Evolutionary conservation across 1,140 invertebrate genomes (phyloP), one percentile per base, ranked within the genome.

Genomic region (Pogonognathellus flavescens): DNA sequence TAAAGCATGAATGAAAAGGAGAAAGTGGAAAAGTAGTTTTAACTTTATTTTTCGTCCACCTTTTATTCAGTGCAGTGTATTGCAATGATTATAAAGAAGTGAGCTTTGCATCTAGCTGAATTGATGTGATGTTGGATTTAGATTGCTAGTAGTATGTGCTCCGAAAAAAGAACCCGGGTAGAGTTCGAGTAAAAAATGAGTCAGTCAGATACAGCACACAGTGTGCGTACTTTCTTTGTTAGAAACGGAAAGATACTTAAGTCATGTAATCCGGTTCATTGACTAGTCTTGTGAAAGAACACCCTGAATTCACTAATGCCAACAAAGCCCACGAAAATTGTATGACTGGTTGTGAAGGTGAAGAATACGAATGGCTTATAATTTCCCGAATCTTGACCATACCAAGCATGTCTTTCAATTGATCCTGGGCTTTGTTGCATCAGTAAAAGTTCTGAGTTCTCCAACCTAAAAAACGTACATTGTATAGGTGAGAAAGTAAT

Each of bases 41-140:
- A 25, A 76, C 70, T 76, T 76, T 76, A 76, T 76, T 49, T 76
- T 31, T 76, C 14, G 41, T 66, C 62, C 25, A 66, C 62, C 31
- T 76, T 49, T 49, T 76, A 25, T 76, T 31, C 25, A 50, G 13
- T 76, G n/a, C 70, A 76, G 41, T 31, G 31, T 31, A 76, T 76
- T 31, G 49, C 25, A 76, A 50, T 41, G 31, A 41, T 50, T 50
- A 25, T 10, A 50, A 76, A 50, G 41, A 76, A 25, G 70, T 76
- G 49, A 50, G n/a, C 31, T 50, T 31, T 76, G 70, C 25, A 16
- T 76, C 11, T 14, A 76, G 70, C 41, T n/a, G 70, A 76, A 76
- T 76, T 76, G 70, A 76, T 76, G 70, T 16, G 70, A 41, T 76
- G 70, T 76, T 76, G 70, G 49, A 76, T 76, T 14, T 31, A 76